phyloP scores from a whole-genome alignment of 1,140 invertebrate genomes.

The Phortica variegata region DNA sequence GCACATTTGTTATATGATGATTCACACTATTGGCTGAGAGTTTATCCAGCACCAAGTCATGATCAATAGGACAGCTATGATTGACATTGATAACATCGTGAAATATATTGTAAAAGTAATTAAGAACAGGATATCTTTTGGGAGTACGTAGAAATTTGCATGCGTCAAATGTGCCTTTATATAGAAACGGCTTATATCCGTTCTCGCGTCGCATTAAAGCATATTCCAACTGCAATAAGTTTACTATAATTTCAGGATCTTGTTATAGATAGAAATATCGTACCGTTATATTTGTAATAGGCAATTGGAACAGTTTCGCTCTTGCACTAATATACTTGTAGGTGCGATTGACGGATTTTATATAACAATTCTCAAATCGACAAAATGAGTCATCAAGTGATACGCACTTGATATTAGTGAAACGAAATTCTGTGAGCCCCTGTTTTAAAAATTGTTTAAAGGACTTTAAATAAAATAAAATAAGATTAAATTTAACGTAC shows the following conservation, averaged over 20 bases:
- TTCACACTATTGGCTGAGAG: constrained; percentile 9
- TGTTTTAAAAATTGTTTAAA: too few relatives aligned
- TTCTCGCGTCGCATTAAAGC: constrained; percentile 7
- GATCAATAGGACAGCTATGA: constrained; percentile 13
- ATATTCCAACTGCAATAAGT: constrained; percentile 6
- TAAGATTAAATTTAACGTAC: too few relatives aligned
- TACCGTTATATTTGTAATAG: constrained; percentile 12
- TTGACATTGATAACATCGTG: constrained; percentile 12
- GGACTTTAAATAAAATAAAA: too few relatives aligned
- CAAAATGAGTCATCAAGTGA: constrained; percentile 1
- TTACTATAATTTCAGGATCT: neutral
- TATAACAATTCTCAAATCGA: neutral
- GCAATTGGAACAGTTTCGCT: neutral
- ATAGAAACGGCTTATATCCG: constrained; percentile 7
- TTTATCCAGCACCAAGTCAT: constrained; percentile 5
- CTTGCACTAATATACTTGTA: constrained; percentile 7
- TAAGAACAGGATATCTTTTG: constrained; percentile 1
- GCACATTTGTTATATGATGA: neutral
- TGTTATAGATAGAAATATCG: neutral
- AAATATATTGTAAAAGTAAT: constrained; percentile 2
- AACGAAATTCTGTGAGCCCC: neutral
- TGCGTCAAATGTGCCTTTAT: constrained; percentile 4
- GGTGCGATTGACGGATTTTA: constrained; percentile 19
- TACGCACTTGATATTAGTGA: neutral
- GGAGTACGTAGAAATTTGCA: constrained; percentile 5